Conservation (phyloP, 30 jellyfish, hydroid and myxozoan genomes). For the Cassiopea xamachana region DNA sequence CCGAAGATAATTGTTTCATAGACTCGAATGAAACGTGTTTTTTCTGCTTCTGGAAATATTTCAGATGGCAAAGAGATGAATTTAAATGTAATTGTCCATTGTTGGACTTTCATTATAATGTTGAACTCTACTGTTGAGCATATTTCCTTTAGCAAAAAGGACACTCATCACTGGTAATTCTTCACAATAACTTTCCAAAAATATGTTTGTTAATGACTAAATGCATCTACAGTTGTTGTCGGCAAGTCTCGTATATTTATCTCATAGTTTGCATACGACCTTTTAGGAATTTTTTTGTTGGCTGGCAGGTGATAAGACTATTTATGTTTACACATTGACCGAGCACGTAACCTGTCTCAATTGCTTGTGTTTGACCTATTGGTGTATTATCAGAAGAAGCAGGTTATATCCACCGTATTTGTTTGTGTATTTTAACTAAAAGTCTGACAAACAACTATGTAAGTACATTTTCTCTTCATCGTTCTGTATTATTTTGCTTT, state of each 20-base stretch:
- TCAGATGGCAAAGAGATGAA: no score
- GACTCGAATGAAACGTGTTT: no score
- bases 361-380: constrained; percentile 24
- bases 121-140: no score
- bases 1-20: no score
- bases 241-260: background rate
- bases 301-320: constrained; percentile 10
- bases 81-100: no score
- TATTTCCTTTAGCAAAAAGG: no score
- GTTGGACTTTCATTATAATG: no score
- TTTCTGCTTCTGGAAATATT: no score
- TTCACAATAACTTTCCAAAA: no score
- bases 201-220: no score
- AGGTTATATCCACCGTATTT: background rate
- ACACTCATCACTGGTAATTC: no score
- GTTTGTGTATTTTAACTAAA: background rate
- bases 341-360: background rate
- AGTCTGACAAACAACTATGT: constrained; percentile 1
- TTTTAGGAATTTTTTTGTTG: background rate
- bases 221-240: no score
- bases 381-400: background rate
- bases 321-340: constrained; percentile 20
- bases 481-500: background rate
- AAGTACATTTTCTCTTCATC: background rate
- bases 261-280: background rate